These are phyloP conservation scores for Neosilurus hyrtlii DNA, from an alignment of 2,797 vertebrate genomes.

Conservation along the genomic window DNA sequence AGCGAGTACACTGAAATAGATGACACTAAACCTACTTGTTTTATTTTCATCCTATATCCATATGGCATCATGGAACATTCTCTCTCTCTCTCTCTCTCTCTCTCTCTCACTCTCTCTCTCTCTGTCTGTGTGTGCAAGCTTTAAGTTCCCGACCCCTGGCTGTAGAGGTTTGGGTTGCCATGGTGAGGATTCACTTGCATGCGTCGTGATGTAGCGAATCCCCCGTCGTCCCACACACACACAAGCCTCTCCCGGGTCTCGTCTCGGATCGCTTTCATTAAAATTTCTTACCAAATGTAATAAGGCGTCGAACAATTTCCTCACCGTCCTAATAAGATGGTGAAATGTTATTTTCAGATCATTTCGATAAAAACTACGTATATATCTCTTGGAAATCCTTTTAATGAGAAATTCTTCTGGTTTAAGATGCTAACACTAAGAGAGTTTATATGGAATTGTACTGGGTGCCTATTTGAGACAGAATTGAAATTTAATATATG, in stretches of 20 bases:
- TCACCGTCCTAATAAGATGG: not conserved
- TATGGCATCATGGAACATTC: not conserved
- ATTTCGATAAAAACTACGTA: not conserved
- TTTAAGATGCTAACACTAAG: constrained; percentile 53
- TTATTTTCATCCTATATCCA: not conserved
- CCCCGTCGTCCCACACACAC: constrained; percentile 14
- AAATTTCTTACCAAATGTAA: not conserved
- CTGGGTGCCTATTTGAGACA: constrained; percentile 15
- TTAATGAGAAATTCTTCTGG: constrained; percentile 35
- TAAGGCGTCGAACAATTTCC: not conserved
- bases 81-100: not conserved
- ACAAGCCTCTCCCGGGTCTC: not conserved
- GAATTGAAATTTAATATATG: constrained; percentile 57
- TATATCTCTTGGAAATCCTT: too few species aligned
- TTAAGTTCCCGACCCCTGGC: not conserved
- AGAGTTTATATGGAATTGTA: constrained; percentile 22
- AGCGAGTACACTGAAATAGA: not conserved
- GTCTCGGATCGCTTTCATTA: not conserved
- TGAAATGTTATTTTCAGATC: constrained; percentile 13
- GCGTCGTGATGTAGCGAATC: constrained; percentile 34
- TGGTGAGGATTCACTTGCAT: constrained; percentile 32
- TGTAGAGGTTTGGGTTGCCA: constrained; percentile 42
- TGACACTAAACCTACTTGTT: not conserved
- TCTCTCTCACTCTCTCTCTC: not conserved
- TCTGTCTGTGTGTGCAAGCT: not conserved